Evolutionary conservation across 2,797 vertebrate genomes (phyloP).

Genomic region (Emys orbicularis): DNA sequence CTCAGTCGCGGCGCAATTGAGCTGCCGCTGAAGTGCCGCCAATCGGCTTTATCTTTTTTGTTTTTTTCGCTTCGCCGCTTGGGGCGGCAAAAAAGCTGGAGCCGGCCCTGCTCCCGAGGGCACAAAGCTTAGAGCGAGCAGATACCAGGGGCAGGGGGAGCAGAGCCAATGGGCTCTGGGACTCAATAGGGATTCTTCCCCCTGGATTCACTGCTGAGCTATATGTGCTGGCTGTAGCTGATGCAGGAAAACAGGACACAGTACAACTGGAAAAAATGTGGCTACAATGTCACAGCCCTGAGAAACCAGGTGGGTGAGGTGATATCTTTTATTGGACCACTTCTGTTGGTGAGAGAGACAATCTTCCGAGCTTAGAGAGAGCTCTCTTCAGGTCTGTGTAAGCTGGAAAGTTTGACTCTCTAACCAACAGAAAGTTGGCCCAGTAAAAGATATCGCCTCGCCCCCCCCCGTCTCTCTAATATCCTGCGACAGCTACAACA

Average conservation of each 20-base stretch:
- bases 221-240: not conserved
- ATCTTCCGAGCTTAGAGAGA: not conserved
- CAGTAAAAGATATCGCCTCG: not conserved
- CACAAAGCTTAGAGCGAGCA: rapidly evolving
- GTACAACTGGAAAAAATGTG: not conserved
- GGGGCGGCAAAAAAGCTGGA: no score
- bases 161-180: not conserved
- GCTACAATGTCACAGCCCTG: not conserved
- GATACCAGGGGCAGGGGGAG: not conserved
- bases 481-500: not conserved
- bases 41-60: no score
- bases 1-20: no score
- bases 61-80: no score
- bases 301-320: not conserved
- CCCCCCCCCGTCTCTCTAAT: not conserved
- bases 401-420: not conserved
- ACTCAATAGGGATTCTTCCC: rapidly evolving
- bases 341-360: not conserved
- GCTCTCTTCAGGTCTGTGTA: not conserved
- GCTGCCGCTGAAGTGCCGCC: no score
- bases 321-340: not conserved
- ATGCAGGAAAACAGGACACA: not conserved
- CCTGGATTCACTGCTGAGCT: not conserved
- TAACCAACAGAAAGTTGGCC: not conserved
- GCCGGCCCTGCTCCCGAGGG: no score